Evolutionary conservation across 2,113 vertebrate genomes (phyloP).

Genomic region (Benitochromis conjunctus): DNA sequence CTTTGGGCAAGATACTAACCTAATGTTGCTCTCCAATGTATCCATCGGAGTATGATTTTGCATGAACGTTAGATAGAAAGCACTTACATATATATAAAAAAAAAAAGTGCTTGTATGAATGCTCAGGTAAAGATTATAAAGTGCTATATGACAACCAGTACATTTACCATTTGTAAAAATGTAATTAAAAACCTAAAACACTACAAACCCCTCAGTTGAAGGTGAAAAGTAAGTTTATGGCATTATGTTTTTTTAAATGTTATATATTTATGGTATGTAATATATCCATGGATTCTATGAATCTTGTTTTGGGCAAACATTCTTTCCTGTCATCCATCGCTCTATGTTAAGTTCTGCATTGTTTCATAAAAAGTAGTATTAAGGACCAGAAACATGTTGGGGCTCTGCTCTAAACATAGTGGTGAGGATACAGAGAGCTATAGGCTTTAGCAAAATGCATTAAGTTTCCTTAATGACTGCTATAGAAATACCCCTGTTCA

Average conservation of each 20-base stretch:
- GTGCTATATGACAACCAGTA: neutral
- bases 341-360: neutral
- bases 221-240: neutral
- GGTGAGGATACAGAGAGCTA: fast-evolving
- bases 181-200: neutral
- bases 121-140: neutral
- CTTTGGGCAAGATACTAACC: neutral
- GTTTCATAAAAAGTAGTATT: neutral
- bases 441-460: neutral
- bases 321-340: neutral
- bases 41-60: neutral
- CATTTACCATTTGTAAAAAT: neutral
- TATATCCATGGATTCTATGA: neutral
- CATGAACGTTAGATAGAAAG: neutral
- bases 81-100: fast-evolving
- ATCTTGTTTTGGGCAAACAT: neutral
- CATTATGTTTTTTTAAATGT: no score
- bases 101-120: neutral
- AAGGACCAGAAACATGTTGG: neutral
- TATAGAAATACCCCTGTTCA: neutral
- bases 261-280: neutral
- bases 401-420: neutral
- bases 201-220: neutral
- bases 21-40: neutral
- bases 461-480: no score